Percentiles rank a stretch among this genome's conserved stretches.
Conservation (phyloP, 2,888 invertebrate genomes). For the Eumacrocentrus americanus region DNA sequence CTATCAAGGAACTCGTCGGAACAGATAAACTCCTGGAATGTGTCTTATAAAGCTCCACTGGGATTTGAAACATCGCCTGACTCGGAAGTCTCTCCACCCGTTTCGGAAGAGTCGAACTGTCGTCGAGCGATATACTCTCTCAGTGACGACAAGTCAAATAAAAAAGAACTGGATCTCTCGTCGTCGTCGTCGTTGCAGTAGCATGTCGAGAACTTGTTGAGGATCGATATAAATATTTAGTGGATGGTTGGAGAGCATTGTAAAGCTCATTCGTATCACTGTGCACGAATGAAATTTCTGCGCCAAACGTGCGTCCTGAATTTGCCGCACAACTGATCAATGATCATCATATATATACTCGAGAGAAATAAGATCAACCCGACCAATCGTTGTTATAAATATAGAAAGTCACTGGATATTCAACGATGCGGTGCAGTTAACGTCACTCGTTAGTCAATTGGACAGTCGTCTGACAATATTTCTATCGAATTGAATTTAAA, state of each 20-base stretch:
- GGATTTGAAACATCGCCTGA: background rate
- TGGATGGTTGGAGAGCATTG: too few relatives aligned
- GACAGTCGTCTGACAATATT: conserved; percentile 3
- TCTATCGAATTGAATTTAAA: conserved; percentile 7
- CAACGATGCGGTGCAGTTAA: background rate
- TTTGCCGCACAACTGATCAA: background rate
- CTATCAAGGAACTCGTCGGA: background rate
- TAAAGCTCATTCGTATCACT: conserved; percentile 19
- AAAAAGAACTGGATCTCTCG: background rate
- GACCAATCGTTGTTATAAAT: background rate
- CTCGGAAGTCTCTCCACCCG: background rate
- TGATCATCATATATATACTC: background rate
- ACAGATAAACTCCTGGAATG: background rate
- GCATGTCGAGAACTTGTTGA: conserved; percentile 29
- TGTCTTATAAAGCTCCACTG: background rate
- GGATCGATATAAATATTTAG: conserved; percentile 41
- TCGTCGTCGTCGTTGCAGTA: background rate
- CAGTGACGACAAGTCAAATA: background rate
- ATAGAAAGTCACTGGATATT: too few relatives aligned
- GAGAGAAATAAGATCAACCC: background rate
- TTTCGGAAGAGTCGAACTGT: background rate
- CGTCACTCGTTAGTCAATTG: conserved; percentile 5
- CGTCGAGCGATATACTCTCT: background rate
- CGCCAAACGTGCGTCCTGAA: background rate
- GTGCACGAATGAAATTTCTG: too few relatives aligned